Conservation (phyloP, 2,888 invertebrate genomes). For the Mesorhabditis spiculigera region DNA sequence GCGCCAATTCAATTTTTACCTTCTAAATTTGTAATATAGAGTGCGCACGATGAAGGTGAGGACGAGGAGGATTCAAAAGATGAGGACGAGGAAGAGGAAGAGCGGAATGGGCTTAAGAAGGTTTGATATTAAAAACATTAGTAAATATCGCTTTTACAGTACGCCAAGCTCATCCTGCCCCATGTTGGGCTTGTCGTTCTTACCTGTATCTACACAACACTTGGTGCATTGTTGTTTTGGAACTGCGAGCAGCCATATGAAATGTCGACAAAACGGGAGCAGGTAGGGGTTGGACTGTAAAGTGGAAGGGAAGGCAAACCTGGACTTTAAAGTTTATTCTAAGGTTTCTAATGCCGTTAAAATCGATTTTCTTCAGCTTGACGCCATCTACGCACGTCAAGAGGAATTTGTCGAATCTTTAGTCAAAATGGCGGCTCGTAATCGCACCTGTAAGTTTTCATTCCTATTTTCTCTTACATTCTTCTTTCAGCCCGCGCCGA, state of each 20-base stretch:
- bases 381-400: slow-evolving; percentile 43
- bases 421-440: slow-evolving; percentile 28
- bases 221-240: slow-evolving; percentile 57
- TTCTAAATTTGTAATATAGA: slow-evolving; percentile 15
- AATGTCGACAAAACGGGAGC: slow-evolving; percentile 37
- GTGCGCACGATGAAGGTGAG: slow-evolving; percentile 39
- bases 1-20: too few relatives aligned
- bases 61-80: slow-evolving; percentile 36
- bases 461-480: background rate
- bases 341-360: background rate
- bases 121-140: slow-evolving; percentile 18
- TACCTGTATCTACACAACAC: slow-evolving; percentile 54
- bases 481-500: slow-evolving; percentile 21
- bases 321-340: background rate
- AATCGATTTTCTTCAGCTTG: slow-evolving; percentile 27
- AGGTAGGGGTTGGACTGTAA: slow-evolving; percentile 18
- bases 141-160: slow-evolving; percentile 35
- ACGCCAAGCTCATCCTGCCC: slow-evolving; percentile 57
- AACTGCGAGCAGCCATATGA: slow-evolving; percentile 56
- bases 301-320: background rate
- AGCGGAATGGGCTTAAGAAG: slow-evolving; percentile 41
- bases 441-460: slow-evolving; percentile 25
- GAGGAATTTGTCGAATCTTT: slow-evolving; percentile 47
- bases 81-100: slow-evolving; percentile 42
- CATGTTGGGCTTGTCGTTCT: slow-evolving; percentile 58